Percentiles rank a stretch among this genome's conserved stretches.
These are phyloP conservation scores for Loxodonta africana DNA, from an alignment of 2,113 vertebrate species.

Conservation along the genomic window DNA sequence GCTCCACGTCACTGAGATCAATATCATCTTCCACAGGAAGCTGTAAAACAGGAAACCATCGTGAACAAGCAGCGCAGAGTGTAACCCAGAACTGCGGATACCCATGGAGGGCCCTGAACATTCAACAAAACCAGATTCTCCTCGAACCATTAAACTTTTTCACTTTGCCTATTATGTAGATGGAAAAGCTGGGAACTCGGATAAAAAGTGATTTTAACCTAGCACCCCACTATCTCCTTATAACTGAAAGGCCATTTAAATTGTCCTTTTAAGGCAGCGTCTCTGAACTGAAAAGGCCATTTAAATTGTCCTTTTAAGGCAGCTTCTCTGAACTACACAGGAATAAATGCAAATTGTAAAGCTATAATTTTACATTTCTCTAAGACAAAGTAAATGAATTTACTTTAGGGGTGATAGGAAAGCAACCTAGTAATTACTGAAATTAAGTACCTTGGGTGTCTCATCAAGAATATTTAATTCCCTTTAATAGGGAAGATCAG, in stretches of 20 bases:
- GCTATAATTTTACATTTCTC: not conserved
- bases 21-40: slow-evolving; percentile 97
- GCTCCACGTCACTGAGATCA: slow-evolving; percentile 96
- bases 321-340: not conserved
- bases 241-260: not conserved
- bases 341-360: not conserved
- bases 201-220: not conserved
- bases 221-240: too few relatives aligned
- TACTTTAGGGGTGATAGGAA: not conserved
- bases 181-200: not conserved
- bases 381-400: not conserved
- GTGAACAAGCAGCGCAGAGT: not conserved
- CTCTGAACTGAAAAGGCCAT: not conserved
- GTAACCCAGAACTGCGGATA: not conserved
- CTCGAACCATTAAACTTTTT: not conserved
- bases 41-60: slow-evolving; percentile 82
- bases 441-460: too few relatives aligned
- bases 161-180: not conserved
- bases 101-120: fast-evolving
- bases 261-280: not conserved
- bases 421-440: fast-evolving
- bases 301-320: not conserved
- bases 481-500: not conserved
- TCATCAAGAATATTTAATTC: not conserved
- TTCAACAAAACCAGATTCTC: not conserved